Evolutionary conservation across 2,113 vertebrate species (phyloP), one percentile per base, ranked within the genome.

Genomic region (Coturnix japonica): DNA sequence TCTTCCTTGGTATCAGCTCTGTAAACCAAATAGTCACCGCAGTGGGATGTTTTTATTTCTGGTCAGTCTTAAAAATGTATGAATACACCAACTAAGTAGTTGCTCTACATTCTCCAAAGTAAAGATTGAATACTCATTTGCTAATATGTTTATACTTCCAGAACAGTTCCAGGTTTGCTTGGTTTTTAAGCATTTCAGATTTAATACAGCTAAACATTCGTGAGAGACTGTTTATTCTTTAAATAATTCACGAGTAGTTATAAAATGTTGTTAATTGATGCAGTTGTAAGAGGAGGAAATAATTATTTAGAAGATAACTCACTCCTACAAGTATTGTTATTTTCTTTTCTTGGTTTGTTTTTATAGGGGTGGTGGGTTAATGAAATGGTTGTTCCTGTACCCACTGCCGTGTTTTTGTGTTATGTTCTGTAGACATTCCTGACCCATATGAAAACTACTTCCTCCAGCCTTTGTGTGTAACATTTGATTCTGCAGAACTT

Each of bases 191-290:
- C 65, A 67, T 83, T 88, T 80, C 2, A 3, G n/a, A 78, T 90
- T 91, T 91, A 76, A 90, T 85, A 82, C 69, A 82, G 30, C 39
- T 70, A 71, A 76, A 82, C 63, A 70, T 87, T 85, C 59, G 76
- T 47, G 72, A 85, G 44, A 65, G 59, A 76, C 37, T 82, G 65
- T 76, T 82, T 16, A 67, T 28, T 19, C 13, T 19, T 79, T 87
- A 82, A 94, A 80, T 90, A 85, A 63, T 94, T 90, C 10, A 66
- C 59, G 19, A 70, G 15, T 63, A 87, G 13, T 73, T 85, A 44
- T 47, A 70, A 91, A 93, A 82, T 87, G 41, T 66, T 51, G 21
- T 64, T 71, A 79, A 65, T 44, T 85, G 35, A 75, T 91, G 53
- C 53, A 69, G 16, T 49, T 84, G 47, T 65, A 83, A 90, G 37